These are phyloP conservation scores for Caranx melampygus DNA, from an alignment of 2,113 vertebrate species.

Conservation along the genomic window DNA sequence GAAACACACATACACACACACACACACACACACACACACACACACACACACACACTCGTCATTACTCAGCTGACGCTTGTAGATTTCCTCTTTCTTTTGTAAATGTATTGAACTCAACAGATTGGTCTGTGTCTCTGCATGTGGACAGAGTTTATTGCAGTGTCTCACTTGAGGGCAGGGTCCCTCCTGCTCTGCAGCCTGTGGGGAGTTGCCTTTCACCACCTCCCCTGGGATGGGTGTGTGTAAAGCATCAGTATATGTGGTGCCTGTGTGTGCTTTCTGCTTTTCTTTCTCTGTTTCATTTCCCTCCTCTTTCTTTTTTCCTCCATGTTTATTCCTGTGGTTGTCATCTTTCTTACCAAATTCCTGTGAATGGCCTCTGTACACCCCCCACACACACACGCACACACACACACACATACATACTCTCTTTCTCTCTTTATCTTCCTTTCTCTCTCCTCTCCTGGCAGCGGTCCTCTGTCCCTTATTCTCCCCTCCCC, in stretches of 20 bases:
- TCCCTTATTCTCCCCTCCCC: slow-evolving; percentile 60
- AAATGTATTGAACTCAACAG: slow-evolving; percentile 1
- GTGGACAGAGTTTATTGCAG: slow-evolving; percentile 8
- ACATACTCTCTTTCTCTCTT: neutral
- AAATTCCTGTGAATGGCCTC: neutral
- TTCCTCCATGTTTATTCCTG: neutral
- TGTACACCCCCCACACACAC: slow-evolving; percentile 9
- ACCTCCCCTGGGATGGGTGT: slow-evolving; percentile 39
- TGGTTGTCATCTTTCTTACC: neutral
- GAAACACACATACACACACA: neutral
- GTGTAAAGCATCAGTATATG: slow-evolving; percentile 21
- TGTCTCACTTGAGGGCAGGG: slow-evolving; percentile 40
- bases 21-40: neutral
- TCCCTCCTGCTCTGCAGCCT: slow-evolving; percentile 34
- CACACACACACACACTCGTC: neutral
- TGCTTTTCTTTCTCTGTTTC: neutral
- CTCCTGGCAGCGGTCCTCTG: slow-evolving; percentile 50
- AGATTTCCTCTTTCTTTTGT: neutral
- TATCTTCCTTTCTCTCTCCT: slow-evolving; percentile 19
- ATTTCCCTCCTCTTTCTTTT: neutral
- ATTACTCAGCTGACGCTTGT: slow-evolving; percentile 15
- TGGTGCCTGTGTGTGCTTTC: neutral
- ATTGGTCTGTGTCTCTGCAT: neutral
- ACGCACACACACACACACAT: too few relatives aligned
- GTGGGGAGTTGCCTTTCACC: slow-evolving; percentile 52